Evolutionary conservation across 2,113 vertebrate genomes (phyloP), one percentile per base, ranked within the genome.

Genomic region (Crocuta crocuta): DNA sequence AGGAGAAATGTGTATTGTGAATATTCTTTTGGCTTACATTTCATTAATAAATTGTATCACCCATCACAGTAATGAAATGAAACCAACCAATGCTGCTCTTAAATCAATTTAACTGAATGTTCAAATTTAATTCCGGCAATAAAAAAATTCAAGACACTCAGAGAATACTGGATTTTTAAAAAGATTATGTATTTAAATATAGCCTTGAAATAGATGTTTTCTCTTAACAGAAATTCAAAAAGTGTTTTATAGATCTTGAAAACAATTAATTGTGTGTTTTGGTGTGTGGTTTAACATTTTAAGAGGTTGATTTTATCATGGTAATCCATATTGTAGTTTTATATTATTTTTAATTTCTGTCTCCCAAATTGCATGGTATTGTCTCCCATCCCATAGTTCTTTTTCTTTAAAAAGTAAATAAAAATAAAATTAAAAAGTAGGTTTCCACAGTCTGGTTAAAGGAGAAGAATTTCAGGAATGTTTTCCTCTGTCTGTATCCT

Each of bases 71-170:
- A 89, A 89, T 79, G 35, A 17, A 90, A 95, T 95, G 45, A 89
- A 93, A 55, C 43, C 39, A 82, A 66, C 7, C 43, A 95, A 66
- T 85, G 31, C 65, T 63, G 28, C 5, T 93, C 24, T 93, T 91
- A 89, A 95, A 89, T 68, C 45, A 89, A 26, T 92, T 94, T 89
- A 94, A 91, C n/a, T 68, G 61, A 89, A 74, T 89, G 50, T 84
- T 7, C 33, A 58, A 13, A 65, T 94, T 87, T 95, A 91, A 96
- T 73, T 92, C 83, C 45, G 61, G 9, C 26, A 50, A 85, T 92
- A 89, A 70, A 93, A 89, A 31, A 13, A 88, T 86, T 80, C 23
- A 82, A 63, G 13, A 53, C n/a, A 78, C 39, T 89, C 16, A 91
- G 73, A 68, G 55, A 90, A 95, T 45, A 85, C 5, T 81, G 35